Conservation (phyloP, 2,113 vertebrate genomes). For the Phyllostomus discolor region DNA sequence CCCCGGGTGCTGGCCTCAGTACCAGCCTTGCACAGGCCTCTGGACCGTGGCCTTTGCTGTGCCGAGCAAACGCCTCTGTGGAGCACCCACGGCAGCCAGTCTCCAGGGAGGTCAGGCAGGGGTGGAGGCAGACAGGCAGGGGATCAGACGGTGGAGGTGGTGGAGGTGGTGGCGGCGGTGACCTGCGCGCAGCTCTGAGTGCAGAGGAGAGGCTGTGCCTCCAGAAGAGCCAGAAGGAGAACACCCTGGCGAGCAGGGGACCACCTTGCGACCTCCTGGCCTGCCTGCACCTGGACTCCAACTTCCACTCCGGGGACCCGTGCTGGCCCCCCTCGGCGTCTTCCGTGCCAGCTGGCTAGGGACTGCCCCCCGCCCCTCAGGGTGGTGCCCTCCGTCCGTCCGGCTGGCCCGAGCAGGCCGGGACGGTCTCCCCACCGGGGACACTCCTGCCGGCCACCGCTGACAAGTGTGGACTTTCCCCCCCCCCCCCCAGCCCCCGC, state of each 20-base stretch:
- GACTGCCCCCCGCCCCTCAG: neutral
- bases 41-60: too few relatives aligned
- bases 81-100: neutral
- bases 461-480: slow-evolving; percentile 62
- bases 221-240: neutral
- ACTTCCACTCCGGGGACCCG: slow-evolving; percentile 30
- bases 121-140: neutral
- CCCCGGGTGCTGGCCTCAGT: neutral
- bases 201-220: neutral
- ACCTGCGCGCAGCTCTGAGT: neutral
- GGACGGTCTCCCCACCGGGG: slow-evolving; percentile 27
- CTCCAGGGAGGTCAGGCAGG: neutral
- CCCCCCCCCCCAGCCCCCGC: neutral
- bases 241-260: neutral
- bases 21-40: neutral
- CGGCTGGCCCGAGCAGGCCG: slow-evolving; percentile 36
- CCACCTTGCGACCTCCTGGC: slow-evolving; percentile 17
- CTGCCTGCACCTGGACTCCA: slow-evolving; percentile 29
- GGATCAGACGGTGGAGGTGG: accelerated
- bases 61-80: neutral
- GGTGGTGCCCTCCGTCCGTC: slow-evolving; percentile 40
- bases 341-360: slow-evolving; percentile 31
- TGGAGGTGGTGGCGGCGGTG: neutral
- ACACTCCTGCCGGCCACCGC: slow-evolving; percentile 25
- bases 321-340: neutral